Percentiles rank a stretch among this genome's conserved stretches.
Evolutionary conservation across 2,888 invertebrate genomes (phyloP).

Genomic region (Apodemia duryi): DNA sequence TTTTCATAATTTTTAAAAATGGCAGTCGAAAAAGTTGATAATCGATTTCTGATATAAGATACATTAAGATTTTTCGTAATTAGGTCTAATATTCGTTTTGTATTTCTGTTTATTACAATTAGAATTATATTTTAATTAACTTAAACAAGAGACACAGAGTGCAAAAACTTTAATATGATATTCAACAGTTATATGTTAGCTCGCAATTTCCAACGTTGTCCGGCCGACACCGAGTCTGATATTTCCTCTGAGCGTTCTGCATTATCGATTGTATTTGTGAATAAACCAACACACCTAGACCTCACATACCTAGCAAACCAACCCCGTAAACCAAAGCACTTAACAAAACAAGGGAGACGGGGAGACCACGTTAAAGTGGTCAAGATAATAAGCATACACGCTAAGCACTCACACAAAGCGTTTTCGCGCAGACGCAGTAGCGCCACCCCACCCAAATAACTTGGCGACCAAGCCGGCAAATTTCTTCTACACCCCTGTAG

Average conservation of each 20-base stretch:
- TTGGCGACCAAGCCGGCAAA: constrained; percentile 66
- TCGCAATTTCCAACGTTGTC: constrained; percentile 38
- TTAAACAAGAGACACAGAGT: background rate
- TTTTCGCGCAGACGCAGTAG: constrained; percentile 61
- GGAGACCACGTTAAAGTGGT: constrained; percentile 44
- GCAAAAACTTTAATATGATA: background rate
- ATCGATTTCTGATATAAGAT: too few relatives aligned
- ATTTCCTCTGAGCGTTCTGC: constrained; percentile 66
- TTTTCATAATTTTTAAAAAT: too few relatives aligned
- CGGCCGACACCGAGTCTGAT: constrained; percentile 67
- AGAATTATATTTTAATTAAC: background rate
- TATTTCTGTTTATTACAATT: background rate
- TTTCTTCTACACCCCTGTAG: constrained; percentile 68
- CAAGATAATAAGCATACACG: constrained; percentile 48
- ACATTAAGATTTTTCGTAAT: too few relatives aligned
- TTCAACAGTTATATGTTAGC: constrained; percentile 14
- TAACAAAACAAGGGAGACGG: constrained; percentile 39
- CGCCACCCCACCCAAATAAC: constrained; percentile 65
- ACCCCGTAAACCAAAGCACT: constrained; percentile 34
- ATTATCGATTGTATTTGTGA: constrained; percentile 73
- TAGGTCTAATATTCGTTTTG: too few relatives aligned
- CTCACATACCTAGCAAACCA: constrained; percentile 43
- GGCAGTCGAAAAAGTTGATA: too few relatives aligned
- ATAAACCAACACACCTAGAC: constrained; percentile 47
- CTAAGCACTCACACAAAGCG: constrained; percentile 61